phyloP scores from a whole-genome alignment of 2,888 invertebrate species.

The Eulithis testata region DNA sequence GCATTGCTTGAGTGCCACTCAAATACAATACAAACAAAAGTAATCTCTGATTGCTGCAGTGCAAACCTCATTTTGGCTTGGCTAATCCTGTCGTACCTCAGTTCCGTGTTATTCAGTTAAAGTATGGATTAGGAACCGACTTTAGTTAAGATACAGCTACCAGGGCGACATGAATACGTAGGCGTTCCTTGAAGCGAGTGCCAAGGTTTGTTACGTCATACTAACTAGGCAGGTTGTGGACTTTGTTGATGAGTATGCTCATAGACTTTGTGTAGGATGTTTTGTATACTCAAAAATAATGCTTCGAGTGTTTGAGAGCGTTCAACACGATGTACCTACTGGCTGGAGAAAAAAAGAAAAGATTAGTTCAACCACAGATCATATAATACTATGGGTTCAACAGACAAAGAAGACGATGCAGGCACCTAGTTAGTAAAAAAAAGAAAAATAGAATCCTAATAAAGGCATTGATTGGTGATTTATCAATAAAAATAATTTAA shows the following conservation, averaged over 20 bases:
- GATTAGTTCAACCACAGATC: too few species aligned
- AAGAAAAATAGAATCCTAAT: too few species aligned
- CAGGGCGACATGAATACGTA: constrained; percentile 40
- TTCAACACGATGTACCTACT: too few species aligned
- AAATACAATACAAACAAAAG: constrained; percentile 31
- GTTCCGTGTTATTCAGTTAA: constrained; percentile 20
- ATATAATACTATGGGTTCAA: too few species aligned
- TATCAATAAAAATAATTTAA: too few species aligned
- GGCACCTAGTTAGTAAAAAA: too few species aligned
- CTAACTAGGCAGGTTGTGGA: not conserved
- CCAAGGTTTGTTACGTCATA: constrained; percentile 19
- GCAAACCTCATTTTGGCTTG: constrained; percentile 32
- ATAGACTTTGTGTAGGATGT: constrained; percentile 1
- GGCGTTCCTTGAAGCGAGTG: constrained; percentile 22
- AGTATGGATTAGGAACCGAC: constrained; percentile 40
- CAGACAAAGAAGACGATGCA: too few species aligned
- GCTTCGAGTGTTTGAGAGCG: too few species aligned
- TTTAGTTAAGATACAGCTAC: constrained; percentile 47
- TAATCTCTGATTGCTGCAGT: constrained; percentile 20
- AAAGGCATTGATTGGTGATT: too few species aligned
- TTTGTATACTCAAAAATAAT: not conserved
- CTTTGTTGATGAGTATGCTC: constrained; percentile 5
- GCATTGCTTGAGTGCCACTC: constrained; percentile 14
- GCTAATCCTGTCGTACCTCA: constrained; percentile 21
- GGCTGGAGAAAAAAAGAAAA: too few species aligned